phyloP scores from a whole-genome alignment of 30 jellyfish, hydroid and myxozoan species.

The Aurelia aurita region DNA sequence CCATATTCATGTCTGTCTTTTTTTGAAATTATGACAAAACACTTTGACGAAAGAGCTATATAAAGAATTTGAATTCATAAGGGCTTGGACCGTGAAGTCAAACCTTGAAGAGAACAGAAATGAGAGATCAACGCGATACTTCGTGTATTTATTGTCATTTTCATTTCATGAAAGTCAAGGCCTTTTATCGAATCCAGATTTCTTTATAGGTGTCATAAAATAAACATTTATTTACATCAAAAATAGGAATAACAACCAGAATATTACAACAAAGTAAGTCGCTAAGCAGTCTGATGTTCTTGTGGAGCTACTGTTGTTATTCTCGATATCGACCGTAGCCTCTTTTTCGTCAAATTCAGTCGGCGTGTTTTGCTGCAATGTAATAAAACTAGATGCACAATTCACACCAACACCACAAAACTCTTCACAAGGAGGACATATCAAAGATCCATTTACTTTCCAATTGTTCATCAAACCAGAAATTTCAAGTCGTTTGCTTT shows the following conservation, averaged over 20 bases:
- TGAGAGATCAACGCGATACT: no score
- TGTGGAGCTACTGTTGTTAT: background rate
- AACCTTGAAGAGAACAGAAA: no score
- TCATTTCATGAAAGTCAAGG: no score
- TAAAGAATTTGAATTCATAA: no score
- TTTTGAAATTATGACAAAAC: no score
- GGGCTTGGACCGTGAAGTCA: no score
- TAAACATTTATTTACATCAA: no score
- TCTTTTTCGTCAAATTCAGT: slow-evolving; percentile 63
- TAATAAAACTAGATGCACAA: slow-evolving; percentile 16
- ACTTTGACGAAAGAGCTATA: no score
- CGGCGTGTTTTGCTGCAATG: slow-evolving; percentile 7
- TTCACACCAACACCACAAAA: slow-evolving; percentile 52
- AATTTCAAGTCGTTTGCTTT: slow-evolving; percentile 63
- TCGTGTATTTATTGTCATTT: no score
- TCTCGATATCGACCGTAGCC: slow-evolving; percentile 33
- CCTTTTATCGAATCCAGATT: no score
- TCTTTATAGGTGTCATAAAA: no score
- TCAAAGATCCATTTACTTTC: slow-evolving; percentile 89
- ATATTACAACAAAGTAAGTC: background rate
- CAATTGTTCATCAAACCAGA: slow-evolving; percentile 83
- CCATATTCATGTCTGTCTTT: no score
- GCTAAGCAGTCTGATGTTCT: background rate
- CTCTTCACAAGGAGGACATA: slow-evolving; percentile 89
- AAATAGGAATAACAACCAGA: background rate